phyloP scores from a whole-genome alignment of 2,113 vertebrate species.

The Symphodus melops region DNA sequence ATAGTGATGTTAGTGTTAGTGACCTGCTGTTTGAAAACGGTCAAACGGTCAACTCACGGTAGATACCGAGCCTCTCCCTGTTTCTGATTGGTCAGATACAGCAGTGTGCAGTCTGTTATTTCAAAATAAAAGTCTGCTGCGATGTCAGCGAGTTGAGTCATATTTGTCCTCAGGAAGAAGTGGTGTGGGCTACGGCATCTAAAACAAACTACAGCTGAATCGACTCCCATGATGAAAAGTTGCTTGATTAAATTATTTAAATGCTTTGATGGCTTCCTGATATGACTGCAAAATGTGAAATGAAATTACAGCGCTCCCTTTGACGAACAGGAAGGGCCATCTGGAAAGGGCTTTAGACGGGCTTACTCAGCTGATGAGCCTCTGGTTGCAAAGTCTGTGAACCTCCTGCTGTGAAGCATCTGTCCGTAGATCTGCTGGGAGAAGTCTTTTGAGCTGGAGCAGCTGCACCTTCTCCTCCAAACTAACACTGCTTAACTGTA shows the following conservation, averaged over 20 bases:
- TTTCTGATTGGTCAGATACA: no score
- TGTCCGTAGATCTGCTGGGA: slow-evolving; percentile 18
- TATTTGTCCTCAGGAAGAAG: no score
- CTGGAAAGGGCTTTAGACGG: slow-evolving; percentile 20
- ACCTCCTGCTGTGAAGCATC: slow-evolving; percentile 26
- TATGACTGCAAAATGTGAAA: slow-evolving; percentile 27
- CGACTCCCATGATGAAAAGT: slow-evolving; percentile 4
- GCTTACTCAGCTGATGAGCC: slow-evolving; percentile 4
- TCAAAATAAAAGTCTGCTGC: no score
- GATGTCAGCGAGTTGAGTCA: no score
- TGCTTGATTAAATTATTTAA: slow-evolving; percentile 28
- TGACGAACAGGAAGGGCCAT: slow-evolving; percentile 27
- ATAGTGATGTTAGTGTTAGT: no score
- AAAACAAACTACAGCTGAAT: neutral
- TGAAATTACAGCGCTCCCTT: slow-evolving; percentile 25
- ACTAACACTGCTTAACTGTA: slow-evolving; percentile 5
- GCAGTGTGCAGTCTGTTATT: no score
- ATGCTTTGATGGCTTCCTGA: slow-evolving; percentile 12
- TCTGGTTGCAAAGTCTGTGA: slow-evolving; percentile 8
- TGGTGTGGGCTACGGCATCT: no score
- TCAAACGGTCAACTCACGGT: no score
- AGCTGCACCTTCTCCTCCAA: slow-evolving; percentile 4
- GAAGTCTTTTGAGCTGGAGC: slow-evolving; percentile 9
- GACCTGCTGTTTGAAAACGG: no score
- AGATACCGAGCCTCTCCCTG: no score